Percentiles rank a stretch among this genome's conserved stretches.
These are phyloP conservation scores for Gracilinanus agilis DNA, from an alignment of 2,113 vertebrate species.

Conservation along the genomic window DNA sequence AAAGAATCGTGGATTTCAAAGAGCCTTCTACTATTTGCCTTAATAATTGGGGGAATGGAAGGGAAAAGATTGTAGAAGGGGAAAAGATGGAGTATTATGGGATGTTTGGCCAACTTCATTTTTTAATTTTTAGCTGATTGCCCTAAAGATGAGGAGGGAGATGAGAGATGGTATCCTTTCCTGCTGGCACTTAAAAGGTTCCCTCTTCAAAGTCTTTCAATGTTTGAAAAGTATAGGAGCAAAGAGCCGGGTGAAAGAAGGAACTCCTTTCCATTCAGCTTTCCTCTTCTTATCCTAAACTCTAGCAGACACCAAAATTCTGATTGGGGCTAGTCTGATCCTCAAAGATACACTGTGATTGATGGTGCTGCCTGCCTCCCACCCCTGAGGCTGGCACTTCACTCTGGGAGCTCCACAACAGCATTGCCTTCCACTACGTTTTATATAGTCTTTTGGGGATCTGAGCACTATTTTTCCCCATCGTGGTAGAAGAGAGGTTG, in stretches of 20 bases:
- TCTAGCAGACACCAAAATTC: neutral
- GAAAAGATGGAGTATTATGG: neutral
- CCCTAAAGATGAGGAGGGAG: neutral
- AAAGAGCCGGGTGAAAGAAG: neutral
- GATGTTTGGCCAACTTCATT: neutral
- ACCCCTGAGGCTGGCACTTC: neutral
- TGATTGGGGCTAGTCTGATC: neutral
- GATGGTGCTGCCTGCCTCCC: neutral
- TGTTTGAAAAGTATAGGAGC: neutral
- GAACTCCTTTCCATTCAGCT: neutral
- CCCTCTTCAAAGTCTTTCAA: neutral
- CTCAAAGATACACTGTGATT: neutral
- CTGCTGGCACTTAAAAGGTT: neutral
- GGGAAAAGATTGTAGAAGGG: neutral
- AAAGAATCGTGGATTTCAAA: conserved; percentile 6
- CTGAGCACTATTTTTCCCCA: neutral
- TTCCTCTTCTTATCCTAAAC: neutral
- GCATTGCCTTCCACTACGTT: neutral
- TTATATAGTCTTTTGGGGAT: neutral
- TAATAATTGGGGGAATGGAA: neutral
- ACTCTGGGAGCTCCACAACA: neutral
- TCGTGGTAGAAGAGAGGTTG: neutral
- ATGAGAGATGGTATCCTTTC: neutral
- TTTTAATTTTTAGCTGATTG: neutral
- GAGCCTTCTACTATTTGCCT: neutral